Evolutionary conservation across 2,888 invertebrate species (phyloP), one percentile per base, ranked within the genome.

Genomic region (Abrostola tripartita): DNA sequence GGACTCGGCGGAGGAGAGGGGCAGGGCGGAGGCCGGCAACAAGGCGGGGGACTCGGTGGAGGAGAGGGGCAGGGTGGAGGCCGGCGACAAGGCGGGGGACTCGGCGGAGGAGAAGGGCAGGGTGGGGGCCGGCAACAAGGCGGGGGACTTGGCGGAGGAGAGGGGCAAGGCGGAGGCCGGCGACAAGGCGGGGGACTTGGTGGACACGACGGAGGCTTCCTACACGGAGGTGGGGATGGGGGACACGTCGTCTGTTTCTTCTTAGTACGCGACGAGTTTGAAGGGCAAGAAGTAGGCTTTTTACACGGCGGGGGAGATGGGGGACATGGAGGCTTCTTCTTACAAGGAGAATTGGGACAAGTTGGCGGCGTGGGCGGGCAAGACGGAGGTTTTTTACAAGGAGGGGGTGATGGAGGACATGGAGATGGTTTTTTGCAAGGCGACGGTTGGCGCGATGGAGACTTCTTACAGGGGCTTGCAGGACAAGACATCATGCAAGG

Each of bases 1-100:
- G 44, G 36, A 11, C 35, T 11, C 1, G 14, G 6, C 5, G 44
- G 35, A 0, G 54, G 51, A 9, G 55, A 55, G 0, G 6, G 35
- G 5, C 36, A 11, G 5, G 50, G 35, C 5, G 42, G 37, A 0
- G 35, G 8, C 5, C 24, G 7, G 5, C 8, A 14, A 24, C 44
- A 47, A 5, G 14, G 44, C 7, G 44, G 44, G n/a, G 11, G 24
- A 1, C 50, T 50, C 10, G n/a, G 37, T 41, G 44, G 40, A 35
- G 52, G n/a, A 9, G n/a, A 42, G 10, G 44, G 56, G 11, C 52
- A 54, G 6, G 51, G 12, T 0, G 50, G 50, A 37, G 42, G 10
- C 35, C 38, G 52, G 6, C 38, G 56, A 36, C 51, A 40, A 40
- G 54, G 54, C 2, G 51, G 59, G 0, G 58, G 50, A n/a, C 38